A percentile compares a stretch with the other conserved stretches of the same genome.
These are phyloP conservation scores for Scaptomyza hsui DNA, from an alignment of 1,140 invertebrate species.

Conservation along the genomic window DNA sequence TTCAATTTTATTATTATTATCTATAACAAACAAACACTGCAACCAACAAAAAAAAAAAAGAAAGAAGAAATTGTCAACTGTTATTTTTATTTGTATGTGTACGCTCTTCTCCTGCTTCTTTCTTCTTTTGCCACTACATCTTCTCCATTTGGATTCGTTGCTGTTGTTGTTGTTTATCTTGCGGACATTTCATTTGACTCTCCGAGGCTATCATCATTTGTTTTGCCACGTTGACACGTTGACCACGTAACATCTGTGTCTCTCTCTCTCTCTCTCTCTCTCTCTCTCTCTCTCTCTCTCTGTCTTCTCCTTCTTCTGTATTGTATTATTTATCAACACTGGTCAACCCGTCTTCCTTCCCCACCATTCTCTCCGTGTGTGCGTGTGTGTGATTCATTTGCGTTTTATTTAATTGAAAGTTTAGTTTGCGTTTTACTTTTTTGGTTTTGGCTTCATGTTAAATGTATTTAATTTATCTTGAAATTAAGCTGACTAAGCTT, in stretches of 20 bases:
- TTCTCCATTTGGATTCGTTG: not conserved
- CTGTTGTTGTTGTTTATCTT: slow-evolving; percentile 38
- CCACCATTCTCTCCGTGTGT: not conserved
- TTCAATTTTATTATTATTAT: slow-evolving; percentile 45
- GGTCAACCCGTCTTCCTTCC: not conserved
- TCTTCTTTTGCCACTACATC: not conserved
- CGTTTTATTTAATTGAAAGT: slow-evolving; percentile 76
- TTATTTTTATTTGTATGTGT: slow-evolving; percentile 58
- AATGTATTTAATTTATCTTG: slow-evolving; percentile 50
- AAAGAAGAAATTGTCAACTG: slow-evolving; percentile 48
- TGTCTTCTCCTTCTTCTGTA: slow-evolving; percentile 44
- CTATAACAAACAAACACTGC: slow-evolving; percentile 12
- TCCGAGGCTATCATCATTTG: slow-evolving; percentile 71
- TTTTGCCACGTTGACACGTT: slow-evolving; percentile 72
- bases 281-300: slow-evolving; percentile 19
- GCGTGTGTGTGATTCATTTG: slow-evolving; percentile 66
- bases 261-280: slow-evolving; percentile 18
- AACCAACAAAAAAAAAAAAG: no score
- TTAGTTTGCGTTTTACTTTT: slow-evolving; percentile 53
- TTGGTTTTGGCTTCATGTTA: slow-evolving; percentile 36
- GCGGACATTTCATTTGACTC: slow-evolving; percentile 77
- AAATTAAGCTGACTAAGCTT: not conserved
- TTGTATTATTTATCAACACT: slow-evolving; percentile 46
- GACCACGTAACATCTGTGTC: slow-evolving; percentile 41
- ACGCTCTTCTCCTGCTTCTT: not conserved